phyloP scores from a whole-genome alignment of 2,797 vertebrate species.

The Microchirus variegatus region DNA sequence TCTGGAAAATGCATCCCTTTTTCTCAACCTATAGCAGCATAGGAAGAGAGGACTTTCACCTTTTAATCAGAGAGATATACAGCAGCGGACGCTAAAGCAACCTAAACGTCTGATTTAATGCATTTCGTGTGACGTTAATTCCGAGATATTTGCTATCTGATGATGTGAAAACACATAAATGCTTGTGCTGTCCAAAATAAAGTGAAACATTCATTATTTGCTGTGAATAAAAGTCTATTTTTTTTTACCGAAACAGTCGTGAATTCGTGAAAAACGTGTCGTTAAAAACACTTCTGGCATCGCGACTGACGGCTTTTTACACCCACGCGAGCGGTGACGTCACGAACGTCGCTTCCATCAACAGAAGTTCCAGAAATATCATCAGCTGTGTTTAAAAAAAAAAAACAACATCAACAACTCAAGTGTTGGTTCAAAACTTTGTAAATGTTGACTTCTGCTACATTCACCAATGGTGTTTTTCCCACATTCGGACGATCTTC shows the following conservation, averaged over 20 bases:
- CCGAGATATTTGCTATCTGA: background rate
- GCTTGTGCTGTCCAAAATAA: background rate
- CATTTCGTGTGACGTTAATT: no score
- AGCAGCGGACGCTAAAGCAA: background rate
- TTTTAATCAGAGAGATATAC: constrained; percentile 18
- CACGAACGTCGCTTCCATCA: background rate
- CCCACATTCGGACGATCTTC: no score
- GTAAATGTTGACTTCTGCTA: no score
- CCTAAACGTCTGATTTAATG: background rate
- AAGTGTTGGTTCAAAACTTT: background rate
- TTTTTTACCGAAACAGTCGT: constrained; percentile 4
- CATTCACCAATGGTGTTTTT: no score
- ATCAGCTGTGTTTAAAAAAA: background rate
- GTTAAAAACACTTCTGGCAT: constrained; percentile 36
- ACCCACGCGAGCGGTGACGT: constrained; percentile 14
- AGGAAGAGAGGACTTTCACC: constrained; percentile 12
- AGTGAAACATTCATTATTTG: no score
- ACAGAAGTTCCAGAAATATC: background rate
- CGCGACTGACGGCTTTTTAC: constrained; percentile 12
- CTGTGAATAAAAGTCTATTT: background rate
- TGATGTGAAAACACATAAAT: background rate
- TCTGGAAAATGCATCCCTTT: constrained; percentile 65
- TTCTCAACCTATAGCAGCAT: constrained; percentile 18
- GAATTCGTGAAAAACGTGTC: constrained; percentile 22
- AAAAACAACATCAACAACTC: no score